Percentiles rank a stretch among this genome's conserved stretches.
Conservation (phyloP, 2,113 vertebrate genomes). For the Tretioscincus oriximinensis region DNA sequence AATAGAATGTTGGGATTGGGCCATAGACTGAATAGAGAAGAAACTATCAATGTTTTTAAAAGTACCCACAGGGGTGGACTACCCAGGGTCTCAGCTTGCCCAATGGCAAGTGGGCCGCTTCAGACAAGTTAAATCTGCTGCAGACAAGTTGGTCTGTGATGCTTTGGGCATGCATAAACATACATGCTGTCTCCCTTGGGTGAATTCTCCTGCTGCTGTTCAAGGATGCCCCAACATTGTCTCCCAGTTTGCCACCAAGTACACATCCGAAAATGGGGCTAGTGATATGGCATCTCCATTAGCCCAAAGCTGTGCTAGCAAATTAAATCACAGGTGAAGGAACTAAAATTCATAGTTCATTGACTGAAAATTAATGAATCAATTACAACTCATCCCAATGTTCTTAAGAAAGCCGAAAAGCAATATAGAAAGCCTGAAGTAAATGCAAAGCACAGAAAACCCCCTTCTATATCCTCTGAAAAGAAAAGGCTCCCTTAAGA, state of each 20-base stretch:
- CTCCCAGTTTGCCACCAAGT: background rate
- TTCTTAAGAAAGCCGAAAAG: background rate
- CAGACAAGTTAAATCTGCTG: too few relatives aligned
- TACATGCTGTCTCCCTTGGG: too few relatives aligned
- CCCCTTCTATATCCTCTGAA: background rate
- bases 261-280: background rate
- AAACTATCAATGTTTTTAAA: background rate
- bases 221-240: too few relatives aligned
- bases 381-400: too few relatives aligned
- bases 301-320: background rate
- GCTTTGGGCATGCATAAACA: too few relatives aligned
- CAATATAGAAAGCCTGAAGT: background rate
- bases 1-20: too few relatives aligned
- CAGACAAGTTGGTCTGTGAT: too few relatives aligned
- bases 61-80: too few relatives aligned
- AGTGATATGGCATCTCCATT: background rate
- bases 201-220: too few relatives aligned
- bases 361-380: background rate
- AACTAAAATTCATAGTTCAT: background rate
- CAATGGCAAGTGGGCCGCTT: too few relatives aligned
- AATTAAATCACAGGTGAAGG: background rate
- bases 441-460: background rate
- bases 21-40: too few relatives aligned
- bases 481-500: background rate
- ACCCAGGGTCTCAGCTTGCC: too few relatives aligned